phyloP scores from a whole-genome alignment of 2,888 invertebrate genomes.

The Lissocephala sabroskyi region DNA sequence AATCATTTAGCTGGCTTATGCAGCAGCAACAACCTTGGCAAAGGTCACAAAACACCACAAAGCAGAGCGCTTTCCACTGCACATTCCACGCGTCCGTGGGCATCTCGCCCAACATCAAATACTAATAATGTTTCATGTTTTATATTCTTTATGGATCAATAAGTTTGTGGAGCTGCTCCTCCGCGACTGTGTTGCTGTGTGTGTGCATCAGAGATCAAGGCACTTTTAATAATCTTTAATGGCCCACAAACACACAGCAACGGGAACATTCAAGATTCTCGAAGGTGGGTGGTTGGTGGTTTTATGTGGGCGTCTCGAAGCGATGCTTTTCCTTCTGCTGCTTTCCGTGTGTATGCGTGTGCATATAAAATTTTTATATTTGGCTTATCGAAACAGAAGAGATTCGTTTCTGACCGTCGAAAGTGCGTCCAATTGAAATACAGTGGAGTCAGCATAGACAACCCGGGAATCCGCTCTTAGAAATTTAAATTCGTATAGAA shows the following conservation, averaged over 20 bases:
- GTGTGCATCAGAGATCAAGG: constrained; percentile 45
- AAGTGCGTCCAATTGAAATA: too few species aligned
- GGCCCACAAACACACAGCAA: constrained; percentile 13
- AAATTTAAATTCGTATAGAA: too few species aligned
- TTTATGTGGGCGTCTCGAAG: constrained; percentile 31
- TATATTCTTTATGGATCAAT: constrained; percentile 61
- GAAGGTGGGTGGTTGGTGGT: constrained; percentile 1
- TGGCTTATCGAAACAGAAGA: constrained; percentile 38
- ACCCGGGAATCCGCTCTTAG: too few species aligned
- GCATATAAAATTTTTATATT: constrained; percentile 21
- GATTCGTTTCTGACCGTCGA: not conserved
- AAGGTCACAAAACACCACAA: constrained; percentile 34
- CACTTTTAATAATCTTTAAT: constrained; percentile 63
- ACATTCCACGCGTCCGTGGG: constrained; percentile 27
- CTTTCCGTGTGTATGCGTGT: constrained; percentile 16
- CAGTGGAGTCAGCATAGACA: too few species aligned
- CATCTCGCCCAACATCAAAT: constrained; percentile 36
- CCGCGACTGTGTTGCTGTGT: not conserved
- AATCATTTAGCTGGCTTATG: constrained; percentile 7
- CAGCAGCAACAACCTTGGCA: constrained; percentile 39
- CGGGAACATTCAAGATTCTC: not conserved
- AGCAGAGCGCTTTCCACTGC: not conserved
- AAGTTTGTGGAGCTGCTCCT: constrained; percentile 46
- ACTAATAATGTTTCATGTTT: constrained; percentile 55
- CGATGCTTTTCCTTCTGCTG: too few species aligned